Percentiles rank a stretch among this genome's conserved stretches.
phyloP scores from a whole-genome alignment of 2,888 invertebrate genomes.

The Andrena bucephala region DNA sequence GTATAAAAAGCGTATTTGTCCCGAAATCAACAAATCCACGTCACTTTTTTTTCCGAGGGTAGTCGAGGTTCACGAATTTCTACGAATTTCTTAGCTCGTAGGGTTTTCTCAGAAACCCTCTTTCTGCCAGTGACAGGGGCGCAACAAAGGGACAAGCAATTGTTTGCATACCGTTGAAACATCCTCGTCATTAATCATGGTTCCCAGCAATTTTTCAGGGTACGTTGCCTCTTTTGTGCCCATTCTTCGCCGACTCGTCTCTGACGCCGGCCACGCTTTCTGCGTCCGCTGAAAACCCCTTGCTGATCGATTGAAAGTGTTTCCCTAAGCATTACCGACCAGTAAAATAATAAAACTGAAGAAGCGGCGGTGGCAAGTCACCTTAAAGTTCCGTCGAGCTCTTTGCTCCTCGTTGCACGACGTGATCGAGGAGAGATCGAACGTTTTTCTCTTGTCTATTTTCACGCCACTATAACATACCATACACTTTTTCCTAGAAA shows the following conservation, averaged over 20 bases:
- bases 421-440: neutral
- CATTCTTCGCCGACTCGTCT: neutral
- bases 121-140: neutral
- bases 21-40: neutral
- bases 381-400: neutral
- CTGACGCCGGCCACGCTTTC: neutral
- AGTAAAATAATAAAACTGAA: neutral
- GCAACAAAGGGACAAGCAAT: neutral
- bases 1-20: no score
- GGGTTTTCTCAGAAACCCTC: neutral
- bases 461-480: neutral
- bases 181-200: neutral
- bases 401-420: neutral
- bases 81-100: neutral
- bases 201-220: neutral
- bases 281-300: neutral
- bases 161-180: neutral
- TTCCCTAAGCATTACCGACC: constrained; percentile 4
- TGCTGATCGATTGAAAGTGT: constrained; percentile 3
- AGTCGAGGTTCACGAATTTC: neutral
- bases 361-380: neutral
- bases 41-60: neutral
- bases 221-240: neutral
- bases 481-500: neutral
- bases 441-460: neutral